These are phyloP conservation scores for Tolypeutes matacus DNA, from an alignment of 2,797 vertebrate species.

Conservation along the genomic window DNA sequence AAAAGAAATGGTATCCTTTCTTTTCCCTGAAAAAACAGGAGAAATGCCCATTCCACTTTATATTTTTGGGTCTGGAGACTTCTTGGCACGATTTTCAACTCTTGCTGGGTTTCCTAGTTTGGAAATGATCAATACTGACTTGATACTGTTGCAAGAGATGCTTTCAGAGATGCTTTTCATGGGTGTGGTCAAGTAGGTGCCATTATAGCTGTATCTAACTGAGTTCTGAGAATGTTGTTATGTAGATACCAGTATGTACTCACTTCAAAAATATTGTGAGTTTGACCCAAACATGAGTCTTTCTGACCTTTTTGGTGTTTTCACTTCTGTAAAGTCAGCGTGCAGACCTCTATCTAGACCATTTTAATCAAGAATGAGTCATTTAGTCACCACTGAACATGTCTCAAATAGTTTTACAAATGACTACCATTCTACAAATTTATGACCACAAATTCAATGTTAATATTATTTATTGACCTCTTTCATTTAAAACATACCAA, in stretches of 20 bases:
- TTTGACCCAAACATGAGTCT: slow-evolving; percentile 61
- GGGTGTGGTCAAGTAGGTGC: background rate
- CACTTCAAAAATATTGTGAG: slow-evolving; percentile 41
- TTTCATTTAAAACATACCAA: slow-evolving; percentile 58
- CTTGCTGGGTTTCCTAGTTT: slow-evolving; percentile 43
- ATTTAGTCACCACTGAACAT: slow-evolving; percentile 55
- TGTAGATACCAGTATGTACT: background rate
- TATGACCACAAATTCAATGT: slow-evolving; percentile 42
- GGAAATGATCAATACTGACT: slow-evolving; percentile 21
- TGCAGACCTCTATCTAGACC: slow-evolving; percentile 36
- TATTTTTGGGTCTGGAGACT: background rate
- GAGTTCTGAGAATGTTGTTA: slow-evolving; percentile 67
- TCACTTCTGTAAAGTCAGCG: slow-evolving; percentile 74
- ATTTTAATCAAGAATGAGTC: slow-evolving; percentile 73
- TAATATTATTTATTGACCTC: slow-evolving; percentile 61
- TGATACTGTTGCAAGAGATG: background rate
- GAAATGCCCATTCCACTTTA: slow-evolving; percentile 27
- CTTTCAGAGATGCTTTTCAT: slow-evolving; percentile 30
- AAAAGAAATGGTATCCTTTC: background rate
- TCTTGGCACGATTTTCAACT: background rate
- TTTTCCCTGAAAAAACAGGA: background rate
- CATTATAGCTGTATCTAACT: background rate
- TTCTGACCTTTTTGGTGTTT: slow-evolving; percentile 63
- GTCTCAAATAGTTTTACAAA: slow-evolving; percentile 60
- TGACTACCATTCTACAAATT: slow-evolving; percentile 68